Conservation (phyloP, 2,113 vertebrate genomes). For the Chauna torquata region DNA sequence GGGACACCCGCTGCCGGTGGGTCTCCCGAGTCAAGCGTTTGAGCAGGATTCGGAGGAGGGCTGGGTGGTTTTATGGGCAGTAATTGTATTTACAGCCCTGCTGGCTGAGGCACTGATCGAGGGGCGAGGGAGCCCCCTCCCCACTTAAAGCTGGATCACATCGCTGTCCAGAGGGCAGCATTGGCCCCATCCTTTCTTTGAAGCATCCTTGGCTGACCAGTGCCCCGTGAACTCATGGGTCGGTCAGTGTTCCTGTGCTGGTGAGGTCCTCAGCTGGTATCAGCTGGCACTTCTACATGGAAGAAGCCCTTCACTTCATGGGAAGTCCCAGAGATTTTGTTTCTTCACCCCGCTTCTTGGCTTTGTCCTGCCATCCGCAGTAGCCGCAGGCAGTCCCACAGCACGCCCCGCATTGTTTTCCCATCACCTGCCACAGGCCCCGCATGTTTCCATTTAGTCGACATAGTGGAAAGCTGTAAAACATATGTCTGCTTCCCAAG, state of each 20-base stretch:
- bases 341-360: background rate
- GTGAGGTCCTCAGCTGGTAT: background rate
- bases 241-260: background rate
- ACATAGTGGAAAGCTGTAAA: constrained; percentile 52
- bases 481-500: constrained; percentile 38
- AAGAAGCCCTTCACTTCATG: background rate
- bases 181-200: background rate
- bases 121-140: background rate
- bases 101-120: background rate
- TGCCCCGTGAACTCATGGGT: accelerated
- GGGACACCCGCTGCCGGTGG: background rate
- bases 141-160: background rate
- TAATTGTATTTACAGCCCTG: constrained; percentile 10
- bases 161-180: background rate
- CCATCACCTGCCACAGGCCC: constrained; percentile 33
- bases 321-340: background rate
- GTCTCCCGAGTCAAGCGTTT: accelerated
- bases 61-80: constrained; percentile 11
- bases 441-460: constrained; percentile 50
- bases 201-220: accelerated
- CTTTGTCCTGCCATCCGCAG: background rate
- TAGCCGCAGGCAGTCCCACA: background rate
- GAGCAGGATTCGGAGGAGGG: background rate
- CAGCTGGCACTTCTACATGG: background rate
- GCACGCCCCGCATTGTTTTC: constrained; percentile 2